A percentile compares a stretch with the other conserved stretches of the same genome.
These are phyloP conservation scores for Aythya baeri DNA, from an alignment of 2,113 vertebrate species.

Conservation along the genomic window DNA sequence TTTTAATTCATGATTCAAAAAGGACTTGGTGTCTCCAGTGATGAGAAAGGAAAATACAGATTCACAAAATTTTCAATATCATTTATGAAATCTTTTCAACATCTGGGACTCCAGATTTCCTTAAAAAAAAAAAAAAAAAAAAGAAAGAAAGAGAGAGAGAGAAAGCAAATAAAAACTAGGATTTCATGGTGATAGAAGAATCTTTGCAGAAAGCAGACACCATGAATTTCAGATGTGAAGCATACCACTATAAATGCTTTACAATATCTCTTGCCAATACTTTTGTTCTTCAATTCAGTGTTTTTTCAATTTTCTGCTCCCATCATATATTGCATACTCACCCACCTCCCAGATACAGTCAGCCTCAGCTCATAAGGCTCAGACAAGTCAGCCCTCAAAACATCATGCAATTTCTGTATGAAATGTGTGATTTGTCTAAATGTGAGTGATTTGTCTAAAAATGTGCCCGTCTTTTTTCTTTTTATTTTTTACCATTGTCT, in stretches of 20 bases:
- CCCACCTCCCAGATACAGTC: neutral
- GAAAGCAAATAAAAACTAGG: neutral
- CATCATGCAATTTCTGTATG: neutral
- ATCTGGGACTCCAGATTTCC: neutral
- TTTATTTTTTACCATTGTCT: neutral
- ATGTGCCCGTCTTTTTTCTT: too few species aligned
- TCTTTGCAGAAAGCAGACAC: neutral
- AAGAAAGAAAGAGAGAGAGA: neutral
- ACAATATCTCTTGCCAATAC: fast-evolving
- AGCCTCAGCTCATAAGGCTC: neutral
- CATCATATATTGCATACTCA: neutral
- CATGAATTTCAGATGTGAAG: neutral
- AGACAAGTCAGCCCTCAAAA: neutral
- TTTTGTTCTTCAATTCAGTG: neutral
- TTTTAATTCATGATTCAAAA: neutral
- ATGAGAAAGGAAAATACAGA: neutral
- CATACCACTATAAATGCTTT: neutral
- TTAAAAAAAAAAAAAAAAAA: neutral
- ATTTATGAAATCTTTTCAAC: neutral
- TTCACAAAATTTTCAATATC: neutral
- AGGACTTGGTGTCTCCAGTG: neutral
- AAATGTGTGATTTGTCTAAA: too few species aligned
- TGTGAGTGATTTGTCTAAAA: too few species aligned
- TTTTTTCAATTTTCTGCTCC: neutral
- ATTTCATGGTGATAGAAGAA: neutral